Conservation (phyloP, 2,113 vertebrate genomes). For the Cavia porcellus region DNA sequence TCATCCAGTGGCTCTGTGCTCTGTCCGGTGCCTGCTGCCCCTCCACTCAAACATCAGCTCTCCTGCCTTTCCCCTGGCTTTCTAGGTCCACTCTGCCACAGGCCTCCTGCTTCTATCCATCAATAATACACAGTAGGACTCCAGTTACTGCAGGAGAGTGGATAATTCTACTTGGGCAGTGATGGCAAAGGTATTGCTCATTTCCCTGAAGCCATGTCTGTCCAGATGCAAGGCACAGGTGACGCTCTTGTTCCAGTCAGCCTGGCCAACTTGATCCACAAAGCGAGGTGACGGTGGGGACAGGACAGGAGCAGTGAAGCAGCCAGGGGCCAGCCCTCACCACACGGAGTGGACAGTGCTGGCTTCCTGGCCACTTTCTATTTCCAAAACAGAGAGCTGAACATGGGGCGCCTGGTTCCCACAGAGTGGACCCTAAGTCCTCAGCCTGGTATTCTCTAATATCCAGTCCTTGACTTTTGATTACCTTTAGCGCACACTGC, state of each 20-base stretch:
- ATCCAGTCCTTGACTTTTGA: not conserved
- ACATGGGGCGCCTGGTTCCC: not conserved
- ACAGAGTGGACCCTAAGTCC: not conserved
- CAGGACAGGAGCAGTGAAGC: not conserved
- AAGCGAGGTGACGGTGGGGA: not conserved
- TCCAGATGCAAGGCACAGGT: not conserved
- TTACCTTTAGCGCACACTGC: not conserved
- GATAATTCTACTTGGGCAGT: not conserved
- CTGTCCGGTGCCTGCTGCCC: too few relatives aligned
- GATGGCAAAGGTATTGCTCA: not conserved
- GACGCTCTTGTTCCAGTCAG: not conserved
- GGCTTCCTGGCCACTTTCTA: not conserved
- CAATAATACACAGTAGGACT: not conserved
- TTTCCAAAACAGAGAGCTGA: slow-evolving; percentile 7
- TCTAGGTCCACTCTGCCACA: not conserved
- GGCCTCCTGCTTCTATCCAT: not conserved
- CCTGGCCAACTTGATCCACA: not conserved
- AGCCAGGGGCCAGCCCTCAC: not conserved
- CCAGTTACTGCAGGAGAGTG: not conserved
- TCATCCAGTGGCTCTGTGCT: not conserved
- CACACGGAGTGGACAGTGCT: not conserved
- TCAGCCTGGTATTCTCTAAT: not conserved
- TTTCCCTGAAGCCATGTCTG: not conserved
- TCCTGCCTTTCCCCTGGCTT: too few relatives aligned
- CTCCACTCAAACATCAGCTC: not conserved